Percentiles rank a stretch among this genome's conserved stretches.
These are phyloP conservation scores for Phalanger gymnotis DNA, from an alignment of 2,797 vertebrate genomes.

Conservation along the genomic window DNA sequence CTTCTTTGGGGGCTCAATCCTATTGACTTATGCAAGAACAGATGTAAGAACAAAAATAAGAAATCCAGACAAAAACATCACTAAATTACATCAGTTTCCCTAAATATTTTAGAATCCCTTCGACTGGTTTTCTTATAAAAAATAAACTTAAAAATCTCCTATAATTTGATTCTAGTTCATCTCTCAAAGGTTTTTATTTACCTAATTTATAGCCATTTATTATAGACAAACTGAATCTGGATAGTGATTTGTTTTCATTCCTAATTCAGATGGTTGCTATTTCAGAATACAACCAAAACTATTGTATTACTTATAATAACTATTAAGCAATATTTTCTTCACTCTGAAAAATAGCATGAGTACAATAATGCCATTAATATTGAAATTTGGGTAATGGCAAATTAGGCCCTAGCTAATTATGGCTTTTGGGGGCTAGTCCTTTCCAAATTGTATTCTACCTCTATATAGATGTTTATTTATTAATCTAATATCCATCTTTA, in stretches of 20 bases:
- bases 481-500: background rate
- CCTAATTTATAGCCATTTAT: background rate
- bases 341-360: background rate
- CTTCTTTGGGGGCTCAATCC: background rate
- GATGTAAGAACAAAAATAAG: background rate
- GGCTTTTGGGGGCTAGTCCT: background rate
- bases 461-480: background rate
- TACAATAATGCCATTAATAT: slow-evolving; percentile 1
- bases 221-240: slow-evolving; percentile 16
- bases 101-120: background rate
- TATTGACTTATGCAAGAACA: background rate
- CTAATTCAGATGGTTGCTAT: slow-evolving; percentile 37
- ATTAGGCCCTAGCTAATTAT: background rate
- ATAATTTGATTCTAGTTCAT: background rate
- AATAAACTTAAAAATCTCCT: background rate
- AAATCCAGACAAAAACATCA: background rate
- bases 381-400: slow-evolving; percentile 31
- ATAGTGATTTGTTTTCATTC: slow-evolving; percentile 20
- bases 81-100: background rate
- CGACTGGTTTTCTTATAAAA: background rate
- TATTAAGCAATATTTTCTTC: background rate
- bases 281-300: slow-evolving; percentile 30
- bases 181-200: background rate
- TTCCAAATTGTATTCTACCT: slow-evolving; percentile 3
- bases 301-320: slow-evolving; percentile 7